Percentiles rank a stretch among this genome's conserved stretches.
phyloP scores from a whole-genome alignment of 2,888 invertebrate species.

The Ichneumoninae sp. region DNA sequence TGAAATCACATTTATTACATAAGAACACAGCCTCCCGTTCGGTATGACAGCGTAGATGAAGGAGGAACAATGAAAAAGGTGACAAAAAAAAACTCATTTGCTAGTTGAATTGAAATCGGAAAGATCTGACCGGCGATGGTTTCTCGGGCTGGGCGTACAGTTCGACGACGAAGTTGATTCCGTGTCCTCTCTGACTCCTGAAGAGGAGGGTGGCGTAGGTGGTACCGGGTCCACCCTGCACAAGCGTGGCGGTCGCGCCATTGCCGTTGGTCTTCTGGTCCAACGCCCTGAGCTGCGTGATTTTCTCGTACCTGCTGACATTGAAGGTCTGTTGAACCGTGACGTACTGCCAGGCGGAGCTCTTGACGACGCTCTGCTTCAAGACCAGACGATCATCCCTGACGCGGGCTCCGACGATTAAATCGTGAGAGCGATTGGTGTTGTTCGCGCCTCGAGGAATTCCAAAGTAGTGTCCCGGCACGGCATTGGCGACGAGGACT shows the following conservation, averaged over 20 bases:
- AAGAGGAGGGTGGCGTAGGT: slow-evolving; percentile 81
- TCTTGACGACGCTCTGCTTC: slow-evolving; percentile 71
- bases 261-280: slow-evolving; percentile 84
- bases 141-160: slow-evolving; percentile 78
- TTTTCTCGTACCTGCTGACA: slow-evolving; percentile 67
- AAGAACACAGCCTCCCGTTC: too few species aligned
- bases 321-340: slow-evolving; percentile 73
- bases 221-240: slow-evolving; percentile 83
- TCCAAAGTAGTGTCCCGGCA: not conserved
- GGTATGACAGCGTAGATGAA: too few species aligned
- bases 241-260: slow-evolving; percentile 79
- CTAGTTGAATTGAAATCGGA: not conserved
- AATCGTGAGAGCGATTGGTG: slow-evolving; percentile 69
- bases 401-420: slow-evolving; percentile 76
- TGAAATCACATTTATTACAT: too few species aligned
- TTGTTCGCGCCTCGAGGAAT: too few species aligned
- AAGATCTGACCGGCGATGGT: not conserved
- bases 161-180: slow-evolving; percentile 84
- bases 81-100: not conserved
- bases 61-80: too few species aligned
- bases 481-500: not conserved
- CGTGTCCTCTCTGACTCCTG: slow-evolving; percentile 83
- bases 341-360: slow-evolving; percentile 64
- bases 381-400: slow-evolving; percentile 55
- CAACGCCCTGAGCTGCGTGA: slow-evolving; percentile 78